Conservation (phyloP, 2,888 invertebrate genomes). For the Arge pagana region DNA sequence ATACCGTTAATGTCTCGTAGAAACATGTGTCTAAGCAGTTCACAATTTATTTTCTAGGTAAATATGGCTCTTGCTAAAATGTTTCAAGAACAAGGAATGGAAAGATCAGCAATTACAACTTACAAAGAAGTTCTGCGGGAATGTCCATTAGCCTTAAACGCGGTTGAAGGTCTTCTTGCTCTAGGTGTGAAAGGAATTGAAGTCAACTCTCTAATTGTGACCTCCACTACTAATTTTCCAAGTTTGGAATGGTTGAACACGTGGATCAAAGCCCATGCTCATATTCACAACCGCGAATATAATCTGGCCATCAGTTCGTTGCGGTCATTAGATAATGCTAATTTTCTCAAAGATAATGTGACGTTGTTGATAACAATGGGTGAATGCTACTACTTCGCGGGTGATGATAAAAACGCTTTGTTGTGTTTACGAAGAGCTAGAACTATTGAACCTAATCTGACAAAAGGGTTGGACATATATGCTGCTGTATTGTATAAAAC, state of each 20-base stretch:
- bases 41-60: slow-evolving; percentile 36
- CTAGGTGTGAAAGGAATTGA: slow-evolving; percentile 76
- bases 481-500: slow-evolving; percentile 67
- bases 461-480: slow-evolving; percentile 64
- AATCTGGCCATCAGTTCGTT: slow-evolving; percentile 69
- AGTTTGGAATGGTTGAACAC: slow-evolving; percentile 63
- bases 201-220: slow-evolving; percentile 73
- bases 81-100: slow-evolving; percentile 71
- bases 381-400: slow-evolving; percentile 73
- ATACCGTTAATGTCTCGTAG: slow-evolving; percentile 10
- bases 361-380: slow-evolving; percentile 72
- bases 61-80: slow-evolving; percentile 79
- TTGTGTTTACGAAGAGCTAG: slow-evolving; percentile 60
- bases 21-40: slow-evolving; percentile 1
- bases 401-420: slow-evolving; percentile 71
- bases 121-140: slow-evolving; percentile 80
- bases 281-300: slow-evolving; percentile 71
- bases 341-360: slow-evolving; percentile 70
- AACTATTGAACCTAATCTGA: slow-evolving; percentile 51
- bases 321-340: slow-evolving; percentile 69
- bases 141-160: slow-evolving; percentile 76
- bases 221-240: slow-evolving; percentile 57
- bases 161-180: slow-evolving; percentile 72
- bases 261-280: slow-evolving; percentile 70
- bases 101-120: slow-evolving; percentile 72